phyloP scores from a whole-genome alignment of 1,140 invertebrate species.

The Caenorhabditis remanei region DNA sequence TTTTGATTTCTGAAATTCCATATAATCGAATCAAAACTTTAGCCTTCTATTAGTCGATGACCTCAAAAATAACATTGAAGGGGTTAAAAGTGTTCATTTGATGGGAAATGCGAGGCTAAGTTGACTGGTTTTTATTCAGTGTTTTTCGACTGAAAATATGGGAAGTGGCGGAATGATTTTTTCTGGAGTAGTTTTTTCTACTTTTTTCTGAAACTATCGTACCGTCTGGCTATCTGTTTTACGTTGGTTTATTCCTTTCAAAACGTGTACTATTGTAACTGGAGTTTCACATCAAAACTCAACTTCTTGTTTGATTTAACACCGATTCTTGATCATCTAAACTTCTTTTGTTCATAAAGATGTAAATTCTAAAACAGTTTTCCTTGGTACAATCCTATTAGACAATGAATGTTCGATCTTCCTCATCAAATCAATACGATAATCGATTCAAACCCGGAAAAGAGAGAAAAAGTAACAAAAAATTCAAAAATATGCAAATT shows the following conservation, averaged over 20 bases:
- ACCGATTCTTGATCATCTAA: slow-evolving; percentile 6
- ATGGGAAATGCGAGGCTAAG: neutral
- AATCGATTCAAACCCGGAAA: neutral
- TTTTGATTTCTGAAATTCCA: slow-evolving; percentile 1
- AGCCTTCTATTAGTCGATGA: neutral
- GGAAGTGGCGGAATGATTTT: too few relatives aligned
- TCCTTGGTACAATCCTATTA: neutral
- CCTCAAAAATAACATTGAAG: neutral
- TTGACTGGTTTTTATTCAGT: neutral
- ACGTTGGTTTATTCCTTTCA: too few relatives aligned
- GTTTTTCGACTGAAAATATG: neutral
- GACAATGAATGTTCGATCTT: slow-evolving; percentile 33
- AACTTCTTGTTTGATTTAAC: neutral
- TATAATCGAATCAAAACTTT: slow-evolving; percentile 32
- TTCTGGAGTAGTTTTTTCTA: too few relatives aligned
- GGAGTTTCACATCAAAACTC: too few relatives aligned
- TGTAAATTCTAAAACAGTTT: neutral
- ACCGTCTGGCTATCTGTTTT: too few relatives aligned
- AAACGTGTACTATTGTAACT: too few relatives aligned
- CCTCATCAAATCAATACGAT: neutral
- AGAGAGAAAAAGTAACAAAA: neutral
- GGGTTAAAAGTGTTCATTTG: slow-evolving; percentile 30
- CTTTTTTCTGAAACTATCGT: too few relatives aligned
- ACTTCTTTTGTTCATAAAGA: neutral
- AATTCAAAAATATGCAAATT: slow-evolving; percentile 13